Evolutionary conservation across 2,113 vertebrate species (phyloP).

Genomic region (Fulica atra): DNA sequence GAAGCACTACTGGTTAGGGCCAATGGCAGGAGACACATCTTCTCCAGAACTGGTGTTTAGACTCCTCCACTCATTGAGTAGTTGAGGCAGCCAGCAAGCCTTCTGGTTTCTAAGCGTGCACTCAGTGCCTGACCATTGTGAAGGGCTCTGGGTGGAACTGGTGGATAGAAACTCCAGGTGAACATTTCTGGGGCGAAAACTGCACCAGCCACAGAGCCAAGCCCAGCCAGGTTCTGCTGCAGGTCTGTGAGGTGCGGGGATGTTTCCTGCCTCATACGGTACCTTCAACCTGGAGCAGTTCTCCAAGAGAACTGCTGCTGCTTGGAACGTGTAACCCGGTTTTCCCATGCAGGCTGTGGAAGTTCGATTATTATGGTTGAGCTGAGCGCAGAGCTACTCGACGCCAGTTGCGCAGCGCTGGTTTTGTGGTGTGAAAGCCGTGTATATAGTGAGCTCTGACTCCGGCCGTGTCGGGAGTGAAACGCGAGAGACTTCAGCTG

Average conservation of each 20-base stretch:
- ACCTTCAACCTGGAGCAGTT: neutral
- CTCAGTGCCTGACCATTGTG: fast-evolving
- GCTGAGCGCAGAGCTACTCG: neutral
- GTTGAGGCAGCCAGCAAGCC: neutral
- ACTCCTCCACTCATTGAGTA: neutral
- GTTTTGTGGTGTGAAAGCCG: neutral
- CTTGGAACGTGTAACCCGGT: neutral
- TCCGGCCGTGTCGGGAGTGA: neutral
- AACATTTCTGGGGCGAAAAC: neutral
- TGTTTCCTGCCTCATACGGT: neutral
- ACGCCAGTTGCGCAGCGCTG: neutral
- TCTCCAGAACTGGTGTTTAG: neutral
- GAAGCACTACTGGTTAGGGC: neutral
- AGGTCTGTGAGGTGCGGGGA: neutral
- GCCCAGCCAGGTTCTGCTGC: neutral
- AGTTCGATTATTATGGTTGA: neutral
- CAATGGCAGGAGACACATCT: neutral
- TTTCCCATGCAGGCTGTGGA: neutral
- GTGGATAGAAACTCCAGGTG: neutral
- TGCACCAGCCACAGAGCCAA: neutral
- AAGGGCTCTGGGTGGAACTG: neutral
- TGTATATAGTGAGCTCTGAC: neutral
- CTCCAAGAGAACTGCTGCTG: neutral
- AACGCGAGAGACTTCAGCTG: neutral
- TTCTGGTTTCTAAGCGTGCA: neutral